Percentiles rank a stretch among this genome's conserved stretches.
These are phyloP conservation scores for Salmo trutta DNA, from an alignment of 2,797 vertebrate genomes.

Conservation along the genomic window DNA sequence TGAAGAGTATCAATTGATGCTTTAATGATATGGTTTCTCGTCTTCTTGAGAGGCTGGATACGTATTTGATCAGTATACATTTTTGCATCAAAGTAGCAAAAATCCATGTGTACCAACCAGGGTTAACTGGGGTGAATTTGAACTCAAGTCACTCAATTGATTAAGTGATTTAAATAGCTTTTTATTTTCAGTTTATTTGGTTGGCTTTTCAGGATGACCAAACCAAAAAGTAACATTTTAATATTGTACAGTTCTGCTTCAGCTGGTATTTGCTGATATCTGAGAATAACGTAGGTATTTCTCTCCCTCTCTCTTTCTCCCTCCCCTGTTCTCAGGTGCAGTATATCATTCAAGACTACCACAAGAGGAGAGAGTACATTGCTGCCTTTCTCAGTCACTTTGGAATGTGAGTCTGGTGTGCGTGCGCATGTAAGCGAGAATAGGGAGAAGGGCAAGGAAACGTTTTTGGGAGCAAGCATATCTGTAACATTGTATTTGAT, in stretches of 20 bases:
- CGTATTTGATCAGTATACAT: not conserved
- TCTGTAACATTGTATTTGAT: not conserved
- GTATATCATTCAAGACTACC: slow-evolving; percentile 97
- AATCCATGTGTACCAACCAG: too few species aligned
- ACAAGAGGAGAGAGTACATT: slow-evolving; percentile 97
- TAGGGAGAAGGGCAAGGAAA: slow-evolving; percentile 68
- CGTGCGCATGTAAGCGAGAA: not conserved
- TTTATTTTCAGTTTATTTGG: not conserved
- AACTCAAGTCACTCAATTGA: too few species aligned
- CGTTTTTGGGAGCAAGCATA: slow-evolving; percentile 54
- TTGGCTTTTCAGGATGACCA: not conserved
- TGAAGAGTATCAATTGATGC: not conserved
- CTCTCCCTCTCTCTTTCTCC: not conserved
- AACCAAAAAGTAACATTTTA: not conserved
- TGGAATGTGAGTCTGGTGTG: slow-evolving; percentile 87
- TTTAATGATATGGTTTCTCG: not conserved
- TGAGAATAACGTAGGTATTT: not conserved
- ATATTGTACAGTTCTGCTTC: not conserved
- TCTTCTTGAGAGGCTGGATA: too few species aligned
- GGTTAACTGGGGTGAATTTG: too few species aligned
- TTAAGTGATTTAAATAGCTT: too few species aligned
- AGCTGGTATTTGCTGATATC: not conserved
- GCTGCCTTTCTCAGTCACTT: slow-evolving; percentile 99
- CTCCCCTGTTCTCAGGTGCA: slow-evolving; percentile 81
- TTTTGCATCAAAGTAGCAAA: not conserved